Evolutionary conservation across 2,113 vertebrate species (phyloP), one percentile per base, ranked within the genome.

Genomic region (Thunnus maccoyii): DNA sequence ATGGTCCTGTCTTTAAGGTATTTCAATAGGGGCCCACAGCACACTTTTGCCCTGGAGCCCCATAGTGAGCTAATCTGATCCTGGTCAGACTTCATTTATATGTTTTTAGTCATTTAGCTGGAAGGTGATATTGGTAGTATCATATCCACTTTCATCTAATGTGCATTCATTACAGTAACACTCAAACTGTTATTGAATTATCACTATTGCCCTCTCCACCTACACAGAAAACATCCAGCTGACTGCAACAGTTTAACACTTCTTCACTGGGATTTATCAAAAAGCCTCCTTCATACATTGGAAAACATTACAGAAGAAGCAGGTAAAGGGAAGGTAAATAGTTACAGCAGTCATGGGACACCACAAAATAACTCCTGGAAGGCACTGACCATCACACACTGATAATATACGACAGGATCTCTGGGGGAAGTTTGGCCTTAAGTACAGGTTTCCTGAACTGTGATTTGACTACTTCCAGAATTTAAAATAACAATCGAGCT

Each of bases 401-500:
- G 27, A 57, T 79, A 75, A 51, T 52, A 62, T 74, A 3, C 13
- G 20, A 17, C 36, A 78, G 32, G 57, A 41, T 67, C 18, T 30
- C 20, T 8, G 32, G 17, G n/a, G 30, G 64, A 2, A 48, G 22
- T 55, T 77, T 25, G 15, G 9, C 22, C 47, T 63, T 65, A 58
- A 72, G 57, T 70, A 25, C 50, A 46, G 16, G 16, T 55, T 82
- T 75, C 60, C 51, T 57, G 55, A 44, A 62, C 46, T 68, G 46
- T 30, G 50, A 44, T 79, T 62, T 69, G 62, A 44, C 77, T 44
- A 14, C 67, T 55, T 46, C 20, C 4, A 63, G 6, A 65, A 52
- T 64, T 55, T 12, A 54, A 84, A 64, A 74, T 12, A 75, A 84
- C 72, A 80, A 78, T 51, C 12, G 13, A 47, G 47, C 68, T 78